Conservation (phyloP, 2,888 invertebrate species). For the Agrochola lychnidis region DNA sequence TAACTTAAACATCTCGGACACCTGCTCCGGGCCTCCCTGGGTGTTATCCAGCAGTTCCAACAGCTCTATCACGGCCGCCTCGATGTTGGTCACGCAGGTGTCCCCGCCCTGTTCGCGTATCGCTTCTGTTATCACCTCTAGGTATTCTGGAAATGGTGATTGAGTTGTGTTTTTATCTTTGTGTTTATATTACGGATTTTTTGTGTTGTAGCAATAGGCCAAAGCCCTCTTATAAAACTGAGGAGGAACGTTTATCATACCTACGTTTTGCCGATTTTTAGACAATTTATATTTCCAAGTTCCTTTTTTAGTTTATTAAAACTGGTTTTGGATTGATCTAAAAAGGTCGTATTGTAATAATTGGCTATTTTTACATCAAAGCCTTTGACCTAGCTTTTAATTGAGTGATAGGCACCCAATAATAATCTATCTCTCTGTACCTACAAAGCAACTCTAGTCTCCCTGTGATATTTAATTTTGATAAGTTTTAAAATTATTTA, state of each 20-base stretch:
- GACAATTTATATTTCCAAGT: neutral
- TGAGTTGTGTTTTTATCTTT: neutral
- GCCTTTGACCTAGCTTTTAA: neutral
- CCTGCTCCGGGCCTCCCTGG: conserved; percentile 71
- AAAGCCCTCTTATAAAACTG: neutral
- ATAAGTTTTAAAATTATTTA: neutral
- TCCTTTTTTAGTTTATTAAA: neutral
- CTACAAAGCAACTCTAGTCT: neutral
- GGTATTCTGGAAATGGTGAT: conserved; percentile 84
- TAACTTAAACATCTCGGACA: conserved; percentile 87
- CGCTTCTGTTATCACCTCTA: conserved; percentile 88
- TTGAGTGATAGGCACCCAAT: neutral
- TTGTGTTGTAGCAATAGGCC: neutral
- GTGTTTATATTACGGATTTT: too few relatives aligned
- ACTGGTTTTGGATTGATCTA: neutral
- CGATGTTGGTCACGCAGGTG: conserved; percentile 82
- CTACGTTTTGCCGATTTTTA: neutral
- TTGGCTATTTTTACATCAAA: neutral
- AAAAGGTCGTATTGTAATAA: neutral
- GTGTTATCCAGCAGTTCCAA: conserved; percentile 72
- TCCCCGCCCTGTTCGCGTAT: conserved; percentile 81
- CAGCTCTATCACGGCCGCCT: conserved; percentile 79
- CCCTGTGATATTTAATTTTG: neutral
- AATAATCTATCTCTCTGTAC: neutral
- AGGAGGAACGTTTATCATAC: neutral